Conservation (phyloP, 1,140 invertebrate genomes). For the Temnothorax curvispinosus region DNA sequence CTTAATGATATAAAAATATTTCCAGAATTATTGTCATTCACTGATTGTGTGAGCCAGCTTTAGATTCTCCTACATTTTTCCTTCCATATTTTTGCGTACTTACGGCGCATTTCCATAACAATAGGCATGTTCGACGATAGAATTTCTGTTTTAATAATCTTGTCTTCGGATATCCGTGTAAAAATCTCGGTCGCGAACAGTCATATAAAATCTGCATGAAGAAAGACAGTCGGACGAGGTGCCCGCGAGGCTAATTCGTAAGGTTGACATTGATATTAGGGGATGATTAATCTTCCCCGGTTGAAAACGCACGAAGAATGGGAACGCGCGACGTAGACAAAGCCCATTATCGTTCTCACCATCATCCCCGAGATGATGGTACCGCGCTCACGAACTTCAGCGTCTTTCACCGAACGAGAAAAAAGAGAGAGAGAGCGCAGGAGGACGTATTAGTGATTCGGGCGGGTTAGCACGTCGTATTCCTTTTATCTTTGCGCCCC, state of each 20-base stretch:
- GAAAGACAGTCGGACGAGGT: not conserved
- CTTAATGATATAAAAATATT: not conserved
- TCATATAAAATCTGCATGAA: constrained; percentile 13
- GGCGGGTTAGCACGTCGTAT: not conserved
- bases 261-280: constrained; percentile 30
- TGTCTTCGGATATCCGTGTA: not conserved
- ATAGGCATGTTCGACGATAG: constrained; percentile 5
- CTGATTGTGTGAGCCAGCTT: not conserved
- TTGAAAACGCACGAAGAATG: constrained; percentile 4
- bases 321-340: not conserved
- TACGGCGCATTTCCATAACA: not conserved
- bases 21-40: not conserved
- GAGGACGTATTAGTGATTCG: constrained; percentile 20
- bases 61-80: not conserved
- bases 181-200: not conserved
- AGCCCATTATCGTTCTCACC: constrained; percentile 29
- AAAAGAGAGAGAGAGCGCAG: not conserved
- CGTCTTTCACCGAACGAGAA: not conserved
- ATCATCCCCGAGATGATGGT: not conserved
- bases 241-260: constrained; percentile 21
- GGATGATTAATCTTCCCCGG: constrained; percentile 40
- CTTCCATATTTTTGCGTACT: not conserved
- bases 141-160: constrained; percentile 25
- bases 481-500: constrained; percentile 2
- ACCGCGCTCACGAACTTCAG: not conserved